Conservation (phyloP, 2,797 vertebrate genomes). For the Ispidina lecontei region DNA sequence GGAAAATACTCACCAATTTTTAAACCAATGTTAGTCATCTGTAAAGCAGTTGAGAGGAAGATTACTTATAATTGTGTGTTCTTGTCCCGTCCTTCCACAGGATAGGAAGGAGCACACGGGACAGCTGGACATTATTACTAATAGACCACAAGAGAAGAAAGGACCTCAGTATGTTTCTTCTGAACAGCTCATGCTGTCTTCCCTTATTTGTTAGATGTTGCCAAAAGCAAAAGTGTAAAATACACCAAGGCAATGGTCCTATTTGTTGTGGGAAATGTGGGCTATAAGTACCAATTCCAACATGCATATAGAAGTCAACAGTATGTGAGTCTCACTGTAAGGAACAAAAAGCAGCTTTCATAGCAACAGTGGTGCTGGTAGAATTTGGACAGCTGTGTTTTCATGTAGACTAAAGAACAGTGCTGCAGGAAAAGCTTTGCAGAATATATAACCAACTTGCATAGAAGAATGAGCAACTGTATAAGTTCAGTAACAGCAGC, state of each 20-base stretch:
- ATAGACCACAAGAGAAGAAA: not conserved
- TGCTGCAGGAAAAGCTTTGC: not conserved
- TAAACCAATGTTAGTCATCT: not conserved
- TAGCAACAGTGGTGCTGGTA: not conserved
- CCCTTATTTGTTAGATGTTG: not conserved
- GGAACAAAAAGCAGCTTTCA: not conserved
- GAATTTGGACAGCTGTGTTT: not conserved
- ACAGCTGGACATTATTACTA: not conserved
- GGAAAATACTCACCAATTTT: not conserved
- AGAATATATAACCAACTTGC: not conserved
- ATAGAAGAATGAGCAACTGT: accelerated
- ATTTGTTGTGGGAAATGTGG: not conserved
- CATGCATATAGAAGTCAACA: not conserved
- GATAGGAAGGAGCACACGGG: not conserved
- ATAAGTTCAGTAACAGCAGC: not conserved
- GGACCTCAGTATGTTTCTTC: not conserved
- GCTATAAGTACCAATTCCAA: not conserved
- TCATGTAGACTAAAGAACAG: not conserved
- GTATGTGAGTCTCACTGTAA: accelerated
- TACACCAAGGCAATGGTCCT: not conserved
- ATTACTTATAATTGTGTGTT: not conserved
- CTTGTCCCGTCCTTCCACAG: not conserved
- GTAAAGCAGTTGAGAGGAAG: not conserved
- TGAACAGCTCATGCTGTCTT: not conserved
- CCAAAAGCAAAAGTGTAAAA: not conserved